Evolutionary conservation across 1,140 invertebrate species (phyloP).

Genomic region (Eumeta japonica): DNA sequence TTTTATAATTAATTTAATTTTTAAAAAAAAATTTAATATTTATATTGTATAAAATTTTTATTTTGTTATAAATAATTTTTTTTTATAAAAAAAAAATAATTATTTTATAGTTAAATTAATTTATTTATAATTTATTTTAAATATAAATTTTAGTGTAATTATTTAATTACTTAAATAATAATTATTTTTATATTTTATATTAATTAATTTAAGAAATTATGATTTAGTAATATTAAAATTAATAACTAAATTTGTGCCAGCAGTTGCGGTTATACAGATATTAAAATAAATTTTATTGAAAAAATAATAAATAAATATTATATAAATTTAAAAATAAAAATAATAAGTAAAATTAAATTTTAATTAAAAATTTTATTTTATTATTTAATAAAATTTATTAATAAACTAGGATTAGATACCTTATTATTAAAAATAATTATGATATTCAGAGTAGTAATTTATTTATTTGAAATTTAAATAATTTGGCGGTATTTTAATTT

Average conservation of each 20-base stretch:
- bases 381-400: constrained; percentile 30
- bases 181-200: constrained; percentile 30
- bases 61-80: constrained; percentile 19
- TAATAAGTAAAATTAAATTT: constrained; percentile 31
- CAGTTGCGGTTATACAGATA: constrained; percentile 58
- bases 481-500: constrained; percentile 60
- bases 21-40: constrained; percentile 52
- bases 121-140: constrained; percentile 38
- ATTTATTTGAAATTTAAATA: constrained; percentile 57
- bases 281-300: constrained; percentile 28
- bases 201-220: constrained; percentile 47
- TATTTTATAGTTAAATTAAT: constrained; percentile 31
- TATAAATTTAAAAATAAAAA: constrained; percentile 37
- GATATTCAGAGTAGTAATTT: constrained; percentile 49
- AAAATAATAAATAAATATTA: constrained; percentile 26
- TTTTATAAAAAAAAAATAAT: constrained; percentile 27
- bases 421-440: constrained; percentile 57
- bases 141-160: constrained; percentile 43
- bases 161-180: constrained; percentile 26
- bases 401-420: constrained; percentile 68
- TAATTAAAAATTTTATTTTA: constrained; percentile 25
- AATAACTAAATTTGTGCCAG: constrained; percentile 59
- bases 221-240: constrained; percentile 37
- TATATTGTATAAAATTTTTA: constrained; percentile 7
- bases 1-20: constrained; percentile 48